These are phyloP conservation scores for Perca schrenkii DNA, from an alignment of 2,113 vertebrate genomes.

Conservation along the genomic window DNA sequence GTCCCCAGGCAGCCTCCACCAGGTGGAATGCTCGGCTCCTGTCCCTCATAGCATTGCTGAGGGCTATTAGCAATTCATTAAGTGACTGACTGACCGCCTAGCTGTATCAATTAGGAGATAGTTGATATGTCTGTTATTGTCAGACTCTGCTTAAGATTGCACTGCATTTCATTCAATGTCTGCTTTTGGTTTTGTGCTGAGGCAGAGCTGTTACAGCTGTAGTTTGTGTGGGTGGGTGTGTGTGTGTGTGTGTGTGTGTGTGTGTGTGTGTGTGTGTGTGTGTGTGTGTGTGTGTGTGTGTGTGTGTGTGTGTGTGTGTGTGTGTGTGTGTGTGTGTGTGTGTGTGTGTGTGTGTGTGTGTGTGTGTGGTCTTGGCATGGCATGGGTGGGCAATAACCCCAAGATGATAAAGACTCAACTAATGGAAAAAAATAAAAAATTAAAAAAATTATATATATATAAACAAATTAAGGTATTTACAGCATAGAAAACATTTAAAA, in stretches of 20 bases:
- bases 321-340: too few species aligned
- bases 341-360: too few species aligned
- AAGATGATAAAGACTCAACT: neutral
- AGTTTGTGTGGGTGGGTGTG: neutral
- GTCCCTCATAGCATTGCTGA: constrained; percentile 76
- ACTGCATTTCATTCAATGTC: constrained; percentile 60
- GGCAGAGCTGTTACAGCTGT: constrained; percentile 39
- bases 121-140: constrained; percentile 82
- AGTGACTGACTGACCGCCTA: constrained; percentile 69
- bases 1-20: constrained; percentile 67
- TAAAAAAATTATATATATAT: too few species aligned
- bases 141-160: constrained; percentile 67
- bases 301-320: neutral
- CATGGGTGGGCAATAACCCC: constrained; percentile 2
- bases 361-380: constrained; percentile 35
- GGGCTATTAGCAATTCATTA: constrained; percentile 81
- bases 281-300: neutral
- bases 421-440: constrained; percentile 9
- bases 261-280: constrained; percentile 1
- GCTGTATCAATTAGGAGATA: constrained; percentile 85
- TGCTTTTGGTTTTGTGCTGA: constrained; percentile 49
- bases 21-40: constrained; percentile 78
- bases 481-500: neutral
- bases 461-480: neutral
- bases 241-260: neutral